Percentiles rank a stretch among this genome's conserved stretches.
phyloP scores from a whole-genome alignment of 2,113 vertebrate genomes.

The Plotosus lineatus region DNA sequence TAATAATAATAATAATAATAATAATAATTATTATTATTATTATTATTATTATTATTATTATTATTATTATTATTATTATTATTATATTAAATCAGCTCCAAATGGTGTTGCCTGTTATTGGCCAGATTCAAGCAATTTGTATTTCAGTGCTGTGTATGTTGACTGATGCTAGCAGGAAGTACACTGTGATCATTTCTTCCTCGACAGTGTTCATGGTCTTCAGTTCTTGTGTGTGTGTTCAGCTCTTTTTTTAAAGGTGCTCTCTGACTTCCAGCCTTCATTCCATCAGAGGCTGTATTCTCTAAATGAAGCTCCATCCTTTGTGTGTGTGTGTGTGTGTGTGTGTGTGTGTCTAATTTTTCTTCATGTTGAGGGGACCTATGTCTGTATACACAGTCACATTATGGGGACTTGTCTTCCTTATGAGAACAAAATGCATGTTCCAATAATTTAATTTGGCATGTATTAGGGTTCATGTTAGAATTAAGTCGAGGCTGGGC shows the following conservation, averaged over 20 bases:
- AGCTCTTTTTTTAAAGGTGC: conserved; percentile 7
- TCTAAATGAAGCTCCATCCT: conserved; percentile 8
- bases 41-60: too few relatives aligned
- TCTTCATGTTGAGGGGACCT: too few relatives aligned
- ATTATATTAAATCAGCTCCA: neutral
- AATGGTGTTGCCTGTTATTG: neutral
- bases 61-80: too few relatives aligned
- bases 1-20: too few relatives aligned
- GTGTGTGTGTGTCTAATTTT: neutral
- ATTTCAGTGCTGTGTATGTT: neutral
- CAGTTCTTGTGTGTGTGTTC: neutral
- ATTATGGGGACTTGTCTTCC: too few relatives aligned
- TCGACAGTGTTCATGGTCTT: neutral
- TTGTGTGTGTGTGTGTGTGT: conserved; percentile 17
- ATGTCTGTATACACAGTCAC: too few relatives aligned
- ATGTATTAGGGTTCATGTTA: neutral
- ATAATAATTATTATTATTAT: too few relatives aligned
- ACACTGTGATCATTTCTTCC: neutral
- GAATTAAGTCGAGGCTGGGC: neutral
- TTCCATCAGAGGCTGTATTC: conserved; percentile 30
- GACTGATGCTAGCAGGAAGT: neutral
- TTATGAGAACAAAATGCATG: too few relatives aligned
- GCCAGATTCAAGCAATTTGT: neutral
- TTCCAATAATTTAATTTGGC: too few relatives aligned
- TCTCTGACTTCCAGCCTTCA: conserved; percentile 18